Conservation (phyloP, 2,113 vertebrate genomes). For the Campylomormyrus numenius region DNA sequence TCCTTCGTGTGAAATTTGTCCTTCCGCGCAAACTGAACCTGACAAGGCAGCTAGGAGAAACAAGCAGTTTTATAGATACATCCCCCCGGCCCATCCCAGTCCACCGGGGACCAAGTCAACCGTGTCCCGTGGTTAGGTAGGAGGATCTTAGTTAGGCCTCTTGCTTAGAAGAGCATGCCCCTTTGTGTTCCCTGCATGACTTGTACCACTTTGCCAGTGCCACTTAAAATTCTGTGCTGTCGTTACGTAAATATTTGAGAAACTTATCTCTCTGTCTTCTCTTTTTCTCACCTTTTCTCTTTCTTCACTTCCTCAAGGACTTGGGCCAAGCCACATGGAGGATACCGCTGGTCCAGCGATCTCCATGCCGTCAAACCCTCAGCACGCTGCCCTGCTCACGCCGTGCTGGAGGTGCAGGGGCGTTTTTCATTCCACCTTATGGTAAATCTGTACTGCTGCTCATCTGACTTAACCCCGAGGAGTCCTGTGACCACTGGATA, state of each 20-base stretch:
- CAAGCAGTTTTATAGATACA: not conserved
- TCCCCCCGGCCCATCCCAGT: not conserved
- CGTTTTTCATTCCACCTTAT: not conserved
- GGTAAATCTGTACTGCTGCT: not conserved
- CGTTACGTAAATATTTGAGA: not conserved
- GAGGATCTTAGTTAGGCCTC: not conserved
- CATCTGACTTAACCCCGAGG: not conserved
- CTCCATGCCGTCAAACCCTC: not conserved
- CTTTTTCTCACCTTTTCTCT: not conserved
- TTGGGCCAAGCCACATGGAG: not conserved
- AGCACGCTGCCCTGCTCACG: not conserved
- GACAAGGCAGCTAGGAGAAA: not conserved
- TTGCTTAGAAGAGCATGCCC: not conserved
- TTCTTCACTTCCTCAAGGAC: not conserved
- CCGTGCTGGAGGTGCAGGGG: not conserved
- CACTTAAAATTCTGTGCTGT: not conserved
- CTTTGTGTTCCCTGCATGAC: not conserved
- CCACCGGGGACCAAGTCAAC: not conserved
- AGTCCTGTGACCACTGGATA: not conserved
- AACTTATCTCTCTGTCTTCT: not conserved
- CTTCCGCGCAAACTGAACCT: constrained; percentile 3
- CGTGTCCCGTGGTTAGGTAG: not conserved
- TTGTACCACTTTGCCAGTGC: not conserved
- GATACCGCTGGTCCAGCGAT: not conserved
- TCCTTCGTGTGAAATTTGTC: not conserved